Evolutionary conservation across 1,140 invertebrate genomes (phyloP).

Genomic region (Maconellicoccus hirsutus): DNA sequence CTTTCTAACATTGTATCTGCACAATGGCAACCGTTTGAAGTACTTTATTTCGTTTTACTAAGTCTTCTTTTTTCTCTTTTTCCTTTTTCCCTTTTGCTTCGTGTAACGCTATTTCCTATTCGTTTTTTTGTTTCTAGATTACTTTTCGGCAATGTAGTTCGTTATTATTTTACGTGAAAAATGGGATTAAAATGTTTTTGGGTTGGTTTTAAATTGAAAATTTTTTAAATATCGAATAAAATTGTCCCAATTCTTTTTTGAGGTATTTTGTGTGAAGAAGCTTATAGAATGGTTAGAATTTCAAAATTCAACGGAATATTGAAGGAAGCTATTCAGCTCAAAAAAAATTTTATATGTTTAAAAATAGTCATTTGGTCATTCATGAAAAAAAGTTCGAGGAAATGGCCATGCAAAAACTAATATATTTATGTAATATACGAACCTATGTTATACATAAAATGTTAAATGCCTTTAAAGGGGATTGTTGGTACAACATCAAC

Average conservation of each 20-base stretch:
- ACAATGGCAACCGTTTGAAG: constrained; percentile 7
- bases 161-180: neutral
- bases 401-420: neutral
- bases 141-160: neutral
- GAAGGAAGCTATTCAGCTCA: neutral
- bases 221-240: no score
- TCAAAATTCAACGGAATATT: neutral
- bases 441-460: neutral
- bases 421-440: no score
- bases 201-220: no score
- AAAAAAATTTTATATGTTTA: no score
- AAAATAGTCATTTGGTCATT: no score
- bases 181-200: no score
- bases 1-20: neutral
- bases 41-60: constrained; percentile 1
- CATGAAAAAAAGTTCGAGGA: neutral
- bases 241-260: no score
- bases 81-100: neutral
- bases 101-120: neutral
- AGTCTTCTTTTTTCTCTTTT: neutral
- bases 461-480: neutral
- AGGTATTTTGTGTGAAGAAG: no score
- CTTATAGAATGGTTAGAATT: neutral
- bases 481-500: neutral
- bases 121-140: neutral